Base-by-base conservation (phyloP, 35 echinoderm and acorn worm species). In the Antedon bifida region DNA sequence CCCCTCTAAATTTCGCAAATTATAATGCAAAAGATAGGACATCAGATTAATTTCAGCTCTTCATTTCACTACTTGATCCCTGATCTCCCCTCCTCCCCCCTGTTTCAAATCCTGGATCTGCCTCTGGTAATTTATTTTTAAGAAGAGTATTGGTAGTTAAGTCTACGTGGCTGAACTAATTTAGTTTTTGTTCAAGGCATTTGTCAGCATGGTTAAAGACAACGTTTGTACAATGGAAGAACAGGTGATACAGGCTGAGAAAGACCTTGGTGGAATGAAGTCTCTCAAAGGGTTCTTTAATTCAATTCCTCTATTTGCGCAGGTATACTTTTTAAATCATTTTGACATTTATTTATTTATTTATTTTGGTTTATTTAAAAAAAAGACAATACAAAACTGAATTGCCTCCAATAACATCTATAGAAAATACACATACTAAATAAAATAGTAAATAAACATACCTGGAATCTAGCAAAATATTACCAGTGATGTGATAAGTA, bases 281-380 rank as follows among this genome's bases (percentile, higher is more conserved):
- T 90, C 95, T 34, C 86, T 99, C 82, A 99, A 99, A 85, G 90
- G 84, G 31, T 85, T 92, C 1, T 86, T 99, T 26, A 92, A 80
- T 74, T 90, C 95, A 51, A 84, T 99, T 10, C 95, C 95, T 3
- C 80, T 96, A 30, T 92, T 92, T 78, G 81, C 82, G n/a, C 86
- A 88, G 90, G 90, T 92, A 77, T n/a, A 84, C 0, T 81, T 82
- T 82, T 46, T 44, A 29, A 35, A 76, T 46, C 30, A 29, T 83
- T 12, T 32, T 0, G 31, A 8, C 21, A 14, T 31, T 12, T 36
- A 31, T 32, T 81, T 81, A 31, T 32, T 81, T 81, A n/a, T 28
- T 36, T 81, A n/a, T 31, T 81, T 35, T 34, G 34, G 29, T 35
- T 13, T 34, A 35, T 35, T 29, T 81, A 19, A 42, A 26, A 45